Conservation (phyloP, 2,113 vertebrate genomes). For the Myrmophylax atrothorax region DNA sequence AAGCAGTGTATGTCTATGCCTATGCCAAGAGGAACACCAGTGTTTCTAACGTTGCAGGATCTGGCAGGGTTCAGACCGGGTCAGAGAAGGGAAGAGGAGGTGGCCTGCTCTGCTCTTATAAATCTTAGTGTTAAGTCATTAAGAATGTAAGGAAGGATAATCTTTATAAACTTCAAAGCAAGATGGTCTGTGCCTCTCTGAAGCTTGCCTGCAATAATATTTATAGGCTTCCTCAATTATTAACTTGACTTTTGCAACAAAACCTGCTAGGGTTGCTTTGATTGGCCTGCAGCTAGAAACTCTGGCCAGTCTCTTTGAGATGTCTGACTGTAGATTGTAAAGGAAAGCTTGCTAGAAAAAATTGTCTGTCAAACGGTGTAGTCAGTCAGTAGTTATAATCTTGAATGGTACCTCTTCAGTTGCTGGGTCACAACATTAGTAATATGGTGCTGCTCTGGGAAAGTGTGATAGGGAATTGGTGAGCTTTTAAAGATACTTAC, state of each 20-base stretch:
- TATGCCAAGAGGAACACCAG: background rate
- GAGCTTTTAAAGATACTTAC: background rate
- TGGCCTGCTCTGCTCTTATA: background rate
- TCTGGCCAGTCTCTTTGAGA: background rate
- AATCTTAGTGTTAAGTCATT: background rate
- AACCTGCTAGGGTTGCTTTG: background rate
- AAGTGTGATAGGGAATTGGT: background rate
- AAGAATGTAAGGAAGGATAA: background rate
- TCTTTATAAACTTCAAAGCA: background rate
- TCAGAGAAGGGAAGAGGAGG: background rate
- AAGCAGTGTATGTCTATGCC: background rate
- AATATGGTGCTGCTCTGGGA: background rate
- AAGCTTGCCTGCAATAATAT: background rate
- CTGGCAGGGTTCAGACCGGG: background rate
- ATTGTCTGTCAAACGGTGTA: background rate
- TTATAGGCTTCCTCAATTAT: background rate
- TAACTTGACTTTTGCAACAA: background rate
- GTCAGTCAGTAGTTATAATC: background rate
- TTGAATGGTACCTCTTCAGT: background rate
- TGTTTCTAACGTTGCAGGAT: background rate
- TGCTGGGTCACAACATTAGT: background rate
- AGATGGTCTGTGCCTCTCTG: background rate
- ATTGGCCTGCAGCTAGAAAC: background rate
- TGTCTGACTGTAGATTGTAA: background rate
- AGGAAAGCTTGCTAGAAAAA: background rate